Evolutionary conservation across 2,113 vertebrate species (phyloP).

Genomic region (Aspiorhynchus laticeps): DNA sequence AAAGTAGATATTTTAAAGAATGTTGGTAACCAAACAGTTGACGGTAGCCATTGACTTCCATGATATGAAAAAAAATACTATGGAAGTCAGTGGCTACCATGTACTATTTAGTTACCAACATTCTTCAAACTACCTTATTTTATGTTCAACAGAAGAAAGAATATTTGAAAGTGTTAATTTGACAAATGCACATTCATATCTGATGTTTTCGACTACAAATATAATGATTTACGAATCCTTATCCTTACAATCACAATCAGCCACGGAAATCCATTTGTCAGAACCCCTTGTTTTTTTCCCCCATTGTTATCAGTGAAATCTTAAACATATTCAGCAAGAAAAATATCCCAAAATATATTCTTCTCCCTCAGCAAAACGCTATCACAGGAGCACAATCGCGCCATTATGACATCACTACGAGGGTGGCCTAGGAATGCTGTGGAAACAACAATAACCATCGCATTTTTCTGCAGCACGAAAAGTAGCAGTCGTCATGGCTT

Average conservation of each 20-base stretch:
- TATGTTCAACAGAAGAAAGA: not conserved
- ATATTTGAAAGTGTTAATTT: not conserved
- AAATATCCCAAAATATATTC: conserved; percentile 3
- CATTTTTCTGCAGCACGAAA: conserved; percentile 46
- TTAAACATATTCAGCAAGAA: not conserved
- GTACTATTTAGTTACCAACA: no score
- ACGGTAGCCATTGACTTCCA: no score
- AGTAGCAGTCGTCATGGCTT: conserved; percentile 28
- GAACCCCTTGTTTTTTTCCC: not conserved
- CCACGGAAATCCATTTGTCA: not conserved
- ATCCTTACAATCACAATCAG: not conserved
- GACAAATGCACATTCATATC: not conserved
- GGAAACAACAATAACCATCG: conserved; percentile 67
- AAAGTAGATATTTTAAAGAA: no score
- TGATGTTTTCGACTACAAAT: no score
- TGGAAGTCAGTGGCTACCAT: no score
- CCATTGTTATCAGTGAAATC: not conserved
- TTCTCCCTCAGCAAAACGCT: conserved; percentile 5
- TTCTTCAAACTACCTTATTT: not conserved
- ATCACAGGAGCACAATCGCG: conserved; percentile 62
- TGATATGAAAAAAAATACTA: no score
- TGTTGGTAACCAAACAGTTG: no score
- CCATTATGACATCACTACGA: conserved; percentile 65
- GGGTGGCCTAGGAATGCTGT: conserved; percentile 69
- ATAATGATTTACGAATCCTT: no score